Base-by-base conservation (phyloP, 2,888 invertebrate species). In the Leptinotarsa tumamoca region DNA sequence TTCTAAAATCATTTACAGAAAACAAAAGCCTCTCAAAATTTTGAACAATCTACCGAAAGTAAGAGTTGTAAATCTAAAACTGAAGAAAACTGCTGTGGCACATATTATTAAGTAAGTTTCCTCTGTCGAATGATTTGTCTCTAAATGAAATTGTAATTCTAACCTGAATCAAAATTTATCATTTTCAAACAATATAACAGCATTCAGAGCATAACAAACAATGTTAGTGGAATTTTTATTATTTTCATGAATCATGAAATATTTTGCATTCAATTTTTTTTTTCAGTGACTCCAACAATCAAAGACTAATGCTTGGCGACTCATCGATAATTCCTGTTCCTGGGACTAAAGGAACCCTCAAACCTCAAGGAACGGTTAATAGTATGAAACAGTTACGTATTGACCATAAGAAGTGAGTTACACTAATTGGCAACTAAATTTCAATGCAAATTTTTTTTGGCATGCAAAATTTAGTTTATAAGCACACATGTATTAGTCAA, bases 241-340 rank as follows among this genome's bases (percentile, higher is more conserved):
- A 43, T 43, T 43, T 43, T 13, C 10, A 43, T 43, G 43, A 43
- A 13, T 43, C 43, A 43, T 54, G 1, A 61, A 56, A 70, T 68
- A 63, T 72, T 43, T 52, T 71, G 7, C 27, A 52, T 18, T 17
- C 4, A n/a, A 33, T 1, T 51, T 3, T 71, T 77, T 82, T 81
- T 63, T 63, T 15, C 43, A 96, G 96, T 83, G 98, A 98, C 87
- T 98, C 98, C 0, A 98, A 98, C 86, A 97, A 97, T 87, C 98
- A 98, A 86, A 92, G 98, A 52, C 89, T 98, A 77, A 93, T 97
- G 88, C 90, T 97, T 69, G 98, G 98, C 4, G 98, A 98, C 87
- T 98, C 97, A 0, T 97, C 97, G 0, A 95, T 97, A 91, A 92
- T 98, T 83, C 96, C 96, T 2, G 94, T 96, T 1, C 95, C 95